Evolutionary conservation across 53 echinoderm and acorn worm species (phyloP).

Genomic region (Echinarachnius parma): DNA sequence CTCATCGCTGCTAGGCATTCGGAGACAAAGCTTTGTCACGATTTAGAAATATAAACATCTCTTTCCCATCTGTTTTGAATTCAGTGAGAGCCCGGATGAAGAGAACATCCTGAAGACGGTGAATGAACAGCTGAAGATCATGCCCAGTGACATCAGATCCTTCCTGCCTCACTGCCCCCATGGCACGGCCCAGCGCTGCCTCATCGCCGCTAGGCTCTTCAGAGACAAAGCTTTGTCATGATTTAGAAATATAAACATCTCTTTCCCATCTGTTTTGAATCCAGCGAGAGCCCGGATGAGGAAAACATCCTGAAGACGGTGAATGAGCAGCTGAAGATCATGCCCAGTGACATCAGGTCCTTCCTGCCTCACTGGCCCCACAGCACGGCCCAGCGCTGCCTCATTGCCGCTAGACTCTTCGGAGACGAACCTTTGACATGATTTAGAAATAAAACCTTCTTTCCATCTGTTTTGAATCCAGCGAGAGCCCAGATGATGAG

Average conservation of each 20-base stretch:
- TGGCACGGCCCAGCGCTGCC: conserved; percentile 94
- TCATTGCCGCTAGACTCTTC: conserved; percentile 86
- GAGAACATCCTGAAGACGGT: conserved; percentile 73
- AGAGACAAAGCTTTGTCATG: too few species aligned
- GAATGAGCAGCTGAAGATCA: conserved; percentile 84
- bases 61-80: too few species aligned
- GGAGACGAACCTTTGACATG: conserved; percentile 89
- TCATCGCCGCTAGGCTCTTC: conserved; percentile 85
- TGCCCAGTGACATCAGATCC: conserved; percentile 68
- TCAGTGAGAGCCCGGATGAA: conserved; percentile 87
- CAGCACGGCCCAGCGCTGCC: conserved; percentile 94
- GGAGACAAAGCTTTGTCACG: too few species aligned
- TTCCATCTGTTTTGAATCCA: conserved; percentile 31
- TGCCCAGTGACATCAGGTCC: conserved; percentile 68
- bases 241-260: too few species aligned
- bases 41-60: too few species aligned
- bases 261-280: too few species aligned
- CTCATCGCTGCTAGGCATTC: conserved; percentile 79
- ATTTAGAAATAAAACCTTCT: conserved; percentile 88
- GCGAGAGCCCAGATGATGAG: conserved; percentile 92
- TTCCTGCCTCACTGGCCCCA: conserved; percentile 82
- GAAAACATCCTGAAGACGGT: conserved; percentile 73
- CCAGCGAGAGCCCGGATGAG: conserved; percentile 87
- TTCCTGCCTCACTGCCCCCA: conserved; percentile 82
- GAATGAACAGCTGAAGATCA: conserved; percentile 84